Evolutionary conservation across 2,797 vertebrate genomes (phyloP).

Genomic region (Sebastes goodei): DNA sequence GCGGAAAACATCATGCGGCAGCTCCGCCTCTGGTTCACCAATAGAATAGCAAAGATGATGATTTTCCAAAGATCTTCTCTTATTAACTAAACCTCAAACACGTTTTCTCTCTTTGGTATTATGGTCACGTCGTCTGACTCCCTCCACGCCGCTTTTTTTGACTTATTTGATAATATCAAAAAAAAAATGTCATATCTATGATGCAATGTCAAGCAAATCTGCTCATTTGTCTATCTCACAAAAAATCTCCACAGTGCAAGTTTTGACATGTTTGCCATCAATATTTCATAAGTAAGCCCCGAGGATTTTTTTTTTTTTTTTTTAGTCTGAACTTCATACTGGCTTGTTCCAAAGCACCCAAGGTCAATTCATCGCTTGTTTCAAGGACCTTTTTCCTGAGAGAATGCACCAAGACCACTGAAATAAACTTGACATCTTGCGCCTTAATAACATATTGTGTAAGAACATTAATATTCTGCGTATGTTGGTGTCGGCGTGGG

Average conservation of each 20-base stretch:
- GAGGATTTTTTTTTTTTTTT: slow-evolving; percentile 11
- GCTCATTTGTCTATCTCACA: slow-evolving; percentile 70
- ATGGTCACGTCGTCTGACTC: slow-evolving; percentile 36
- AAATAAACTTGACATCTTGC: slow-evolving; percentile 15
- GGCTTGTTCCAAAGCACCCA: slow-evolving; percentile 34
- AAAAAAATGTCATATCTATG: slow-evolving; percentile 62
- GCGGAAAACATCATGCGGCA: not conserved
- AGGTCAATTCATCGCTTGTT: slow-evolving; percentile 45
- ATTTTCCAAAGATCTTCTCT: not conserved
- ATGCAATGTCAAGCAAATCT: slow-evolving; percentile 77
- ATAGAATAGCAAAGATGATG: slow-evolving; percentile 5
- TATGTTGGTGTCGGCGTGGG: not conserved
- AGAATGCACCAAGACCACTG: slow-evolving; percentile 10
- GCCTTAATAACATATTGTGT: not conserved
- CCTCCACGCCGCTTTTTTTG: slow-evolving; percentile 43
- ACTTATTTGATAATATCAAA: slow-evolving; percentile 65
- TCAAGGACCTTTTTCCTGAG: slow-evolving; percentile 32
- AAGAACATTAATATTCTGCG: not conserved
- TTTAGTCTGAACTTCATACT: slow-evolving; percentile 43
- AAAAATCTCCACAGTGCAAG: slow-evolving; percentile 60
- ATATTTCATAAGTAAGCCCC: slow-evolving; percentile 65
- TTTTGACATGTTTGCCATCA: slow-evolving; percentile 71
- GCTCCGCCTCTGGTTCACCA: slow-evolving; percentile 24
- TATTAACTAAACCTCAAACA: slow-evolving; percentile 33
- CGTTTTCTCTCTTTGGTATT: slow-evolving; percentile 35